Evolutionary conservation across 1,140 invertebrate species (phyloP).

Genomic region (Drosophila serrata): DNA sequence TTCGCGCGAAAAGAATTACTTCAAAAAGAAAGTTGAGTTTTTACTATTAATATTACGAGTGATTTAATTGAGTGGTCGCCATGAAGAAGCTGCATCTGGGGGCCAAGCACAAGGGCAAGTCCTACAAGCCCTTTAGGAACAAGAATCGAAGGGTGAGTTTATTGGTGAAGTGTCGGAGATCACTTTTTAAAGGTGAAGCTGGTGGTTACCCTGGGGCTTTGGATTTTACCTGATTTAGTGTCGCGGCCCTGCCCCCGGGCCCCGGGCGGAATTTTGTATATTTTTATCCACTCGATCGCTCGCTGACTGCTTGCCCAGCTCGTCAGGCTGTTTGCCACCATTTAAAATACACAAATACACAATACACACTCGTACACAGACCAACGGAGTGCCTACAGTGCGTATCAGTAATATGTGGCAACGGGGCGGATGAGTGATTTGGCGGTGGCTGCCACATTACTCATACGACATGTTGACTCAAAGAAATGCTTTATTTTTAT

Average conservation of each 20-base stretch:
- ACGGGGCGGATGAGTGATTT: slow-evolving; percentile 31
- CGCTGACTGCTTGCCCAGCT: slow-evolving; percentile 56
- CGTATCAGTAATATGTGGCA: background rate
- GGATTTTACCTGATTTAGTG: slow-evolving; percentile 8
- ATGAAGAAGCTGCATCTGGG: slow-evolving; percentile 82
- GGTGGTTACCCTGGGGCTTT: background rate
- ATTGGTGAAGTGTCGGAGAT: background rate
- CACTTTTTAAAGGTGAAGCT: too few species aligned
- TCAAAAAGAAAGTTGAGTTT: background rate
- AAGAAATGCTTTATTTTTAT: rapidly evolving
- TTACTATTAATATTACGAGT: background rate
- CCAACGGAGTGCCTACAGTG: slow-evolving; percentile 34
- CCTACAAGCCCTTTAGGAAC: slow-evolving; percentile 78
- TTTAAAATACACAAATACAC: slow-evolving; percentile 24
- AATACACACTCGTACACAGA: background rate
- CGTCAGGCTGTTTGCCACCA: slow-evolving; percentile 46
- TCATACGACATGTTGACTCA: background rate
- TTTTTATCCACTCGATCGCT: slow-evolving; percentile 78
- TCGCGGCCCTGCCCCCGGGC: slow-evolving; percentile 44
- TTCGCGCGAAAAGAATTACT: slow-evolving; percentile 11
- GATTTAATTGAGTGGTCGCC: slow-evolving; percentile 15
- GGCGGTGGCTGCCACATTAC: background rate
- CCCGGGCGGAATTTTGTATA: slow-evolving; percentile 67
- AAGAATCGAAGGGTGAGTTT: slow-evolving; percentile 77
- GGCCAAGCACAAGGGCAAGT: slow-evolving; percentile 69